A percentile compares a stretch with the other conserved stretches of the same genome.
Evolutionary conservation across 2,113 vertebrate species (phyloP).

Genomic region (Macrotus californicus): DNA sequence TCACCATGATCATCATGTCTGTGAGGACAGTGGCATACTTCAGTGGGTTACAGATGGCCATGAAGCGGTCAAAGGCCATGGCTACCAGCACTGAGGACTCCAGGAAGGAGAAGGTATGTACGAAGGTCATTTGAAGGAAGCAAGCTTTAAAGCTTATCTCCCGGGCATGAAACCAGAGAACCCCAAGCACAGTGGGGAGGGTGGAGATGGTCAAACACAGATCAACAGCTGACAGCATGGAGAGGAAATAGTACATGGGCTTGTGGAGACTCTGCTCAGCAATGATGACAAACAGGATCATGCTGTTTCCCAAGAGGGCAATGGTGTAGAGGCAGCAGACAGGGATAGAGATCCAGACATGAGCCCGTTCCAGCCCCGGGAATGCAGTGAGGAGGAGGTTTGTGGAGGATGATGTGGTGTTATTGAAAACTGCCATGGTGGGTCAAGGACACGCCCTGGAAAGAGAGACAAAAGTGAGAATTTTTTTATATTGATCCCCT

Average conservation of each 20-base stretch:
- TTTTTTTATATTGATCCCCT: background rate
- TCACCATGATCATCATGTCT: background rate
- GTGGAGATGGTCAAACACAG: slow-evolving; percentile 62
- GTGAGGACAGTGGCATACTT: slow-evolving; percentile 51
- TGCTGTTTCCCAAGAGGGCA: slow-evolving; percentile 68
- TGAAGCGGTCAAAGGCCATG: slow-evolving; percentile 69
- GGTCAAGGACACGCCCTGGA: slow-evolving; percentile 3
- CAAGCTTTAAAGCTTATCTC: slow-evolving; percentile 68
- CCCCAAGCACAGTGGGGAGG: slow-evolving; percentile 65
- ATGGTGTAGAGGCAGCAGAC: slow-evolving; percentile 53
- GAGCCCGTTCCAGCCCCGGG: slow-evolving; percentile 62
- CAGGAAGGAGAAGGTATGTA: slow-evolving; percentile 59
- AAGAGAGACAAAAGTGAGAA: background rate
- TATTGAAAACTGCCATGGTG: slow-evolving; percentile 55
- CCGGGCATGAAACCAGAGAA: slow-evolving; percentile 64
- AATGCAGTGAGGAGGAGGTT: slow-evolving; percentile 62
- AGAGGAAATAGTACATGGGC: slow-evolving; percentile 69
- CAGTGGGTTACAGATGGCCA: slow-evolving; percentile 75
- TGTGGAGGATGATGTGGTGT: slow-evolving; percentile 40
- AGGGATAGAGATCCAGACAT: slow-evolving; percentile 64
- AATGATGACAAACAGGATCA: slow-evolving; percentile 46
- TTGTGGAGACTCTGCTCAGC: slow-evolving; percentile 58
- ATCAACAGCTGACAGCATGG: slow-evolving; percentile 58
- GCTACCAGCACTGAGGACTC: slow-evolving; percentile 72
- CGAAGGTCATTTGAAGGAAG: slow-evolving; percentile 72